A percentile compares a stretch with the other conserved stretches of the same genome.
These are phyloP conservation scores for Sussaba pulchella DNA, from an alignment of 2,888 invertebrate genomes.

Conservation along the genomic window DNA sequence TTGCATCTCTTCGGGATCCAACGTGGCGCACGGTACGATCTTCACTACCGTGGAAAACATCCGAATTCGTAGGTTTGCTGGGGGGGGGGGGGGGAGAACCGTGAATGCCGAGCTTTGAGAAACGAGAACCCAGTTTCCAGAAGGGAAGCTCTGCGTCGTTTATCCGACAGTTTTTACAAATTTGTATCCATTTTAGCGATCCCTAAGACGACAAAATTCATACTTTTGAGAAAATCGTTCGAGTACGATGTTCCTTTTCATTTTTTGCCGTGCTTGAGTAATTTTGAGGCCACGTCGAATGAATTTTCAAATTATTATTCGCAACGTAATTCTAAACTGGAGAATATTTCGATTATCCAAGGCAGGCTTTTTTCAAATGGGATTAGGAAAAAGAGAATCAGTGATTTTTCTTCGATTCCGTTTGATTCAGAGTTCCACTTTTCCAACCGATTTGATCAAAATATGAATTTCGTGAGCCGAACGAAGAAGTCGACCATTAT, in stretches of 20 bases:
- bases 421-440: too few relatives aligned
- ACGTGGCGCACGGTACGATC: conserved; percentile 12
- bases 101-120: neutral
- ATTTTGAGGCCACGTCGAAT: too few relatives aligned
- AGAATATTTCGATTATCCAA: too few relatives aligned
- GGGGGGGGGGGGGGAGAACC: neutral
- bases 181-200: conserved; percentile 26
- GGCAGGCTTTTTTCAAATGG: too few relatives aligned
- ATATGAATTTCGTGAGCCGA: too few relatives aligned
- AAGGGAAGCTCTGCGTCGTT: conserved; percentile 24
- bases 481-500: too few relatives aligned
- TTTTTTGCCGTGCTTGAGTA: too few relatives aligned
- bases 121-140: conserved; percentile 7
- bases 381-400: too few relatives aligned
- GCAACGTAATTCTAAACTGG: too few relatives aligned
- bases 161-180: conserved; percentile 4
- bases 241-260: conserved; percentile 1
- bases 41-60: conserved; percentile 29
- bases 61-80: conserved; percentile 16
- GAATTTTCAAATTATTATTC: too few relatives aligned
- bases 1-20: conserved; percentile 39
- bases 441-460: too few relatives aligned
- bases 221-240: conserved; percentile 7
- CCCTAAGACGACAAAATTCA: neutral
- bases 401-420: too few relatives aligned